Evolutionary conservation across 2,888 invertebrate genomes (phyloP).

Genomic region (Phalera bucephala): DNA sequence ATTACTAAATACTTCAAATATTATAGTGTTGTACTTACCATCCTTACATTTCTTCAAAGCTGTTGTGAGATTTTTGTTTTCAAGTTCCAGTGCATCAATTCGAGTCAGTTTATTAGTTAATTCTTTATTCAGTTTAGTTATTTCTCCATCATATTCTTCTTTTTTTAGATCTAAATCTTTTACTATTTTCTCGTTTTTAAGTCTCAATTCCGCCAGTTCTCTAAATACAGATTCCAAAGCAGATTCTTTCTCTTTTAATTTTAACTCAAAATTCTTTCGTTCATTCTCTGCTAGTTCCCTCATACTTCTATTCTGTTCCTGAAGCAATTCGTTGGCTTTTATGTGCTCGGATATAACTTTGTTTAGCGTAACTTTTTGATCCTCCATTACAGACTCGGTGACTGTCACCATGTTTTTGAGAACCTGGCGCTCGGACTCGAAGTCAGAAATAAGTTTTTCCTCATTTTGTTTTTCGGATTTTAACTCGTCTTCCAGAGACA

Average conservation of each 20-base stretch:
- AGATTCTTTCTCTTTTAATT: conserved; percentile 35
- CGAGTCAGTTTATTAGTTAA: conserved; percentile 23
- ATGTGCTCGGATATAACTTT: conserved; percentile 43
- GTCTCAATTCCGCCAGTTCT: conserved; percentile 27
- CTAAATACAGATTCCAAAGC: conserved; percentile 31
- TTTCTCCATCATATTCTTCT: conserved; percentile 19
- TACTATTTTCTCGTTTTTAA: conserved; percentile 25
- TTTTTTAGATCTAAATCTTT: conserved; percentile 25
- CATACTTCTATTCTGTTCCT: conserved; percentile 37
- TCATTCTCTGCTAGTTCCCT: conserved; percentile 26
- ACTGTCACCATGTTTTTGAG: conserved; percentile 63
- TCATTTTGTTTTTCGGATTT: conserved; percentile 47
- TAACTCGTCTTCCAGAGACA: conserved; percentile 48
- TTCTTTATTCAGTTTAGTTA: conserved; percentile 23
- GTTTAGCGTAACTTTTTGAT: conserved; percentile 48
- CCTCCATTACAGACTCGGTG: conserved; percentile 65
- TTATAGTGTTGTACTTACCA: too few relatives aligned
- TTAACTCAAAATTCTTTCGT: conserved; percentile 25
- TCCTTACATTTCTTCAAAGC: conserved; percentile 32
- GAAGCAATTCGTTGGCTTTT: conserved; percentile 39
- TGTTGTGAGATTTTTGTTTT: conserved; percentile 25
- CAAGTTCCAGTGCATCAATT: conserved; percentile 26
- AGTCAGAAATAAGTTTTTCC: conserved; percentile 53
- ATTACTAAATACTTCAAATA: too few relatives aligned
- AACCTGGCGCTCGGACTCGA: conserved; percentile 57